Conservation (phyloP, 2,797 vertebrate species). For the Clarias platycephalus region DNA sequence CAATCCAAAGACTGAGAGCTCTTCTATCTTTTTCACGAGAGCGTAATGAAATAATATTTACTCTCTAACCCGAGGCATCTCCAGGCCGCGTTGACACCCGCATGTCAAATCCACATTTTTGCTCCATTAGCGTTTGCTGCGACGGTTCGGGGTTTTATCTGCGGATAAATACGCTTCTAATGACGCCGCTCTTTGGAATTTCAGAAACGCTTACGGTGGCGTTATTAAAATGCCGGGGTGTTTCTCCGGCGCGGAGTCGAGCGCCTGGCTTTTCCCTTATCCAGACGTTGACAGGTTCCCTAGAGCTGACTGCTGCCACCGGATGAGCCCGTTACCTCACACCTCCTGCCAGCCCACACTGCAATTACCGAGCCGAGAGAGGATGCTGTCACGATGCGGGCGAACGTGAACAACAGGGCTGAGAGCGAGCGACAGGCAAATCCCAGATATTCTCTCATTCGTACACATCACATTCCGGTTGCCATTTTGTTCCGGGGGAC, state of each 20-base stretch:
- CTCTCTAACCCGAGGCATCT: constrained; percentile 47
- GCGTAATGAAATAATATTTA: constrained; percentile 52
- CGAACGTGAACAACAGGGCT: constrained; percentile 33
- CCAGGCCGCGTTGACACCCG: neutral
- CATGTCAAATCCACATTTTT: constrained; percentile 12
- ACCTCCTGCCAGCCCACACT: constrained; percentile 69
- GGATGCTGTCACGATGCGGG: constrained; percentile 63
- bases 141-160: constrained; percentile 65
- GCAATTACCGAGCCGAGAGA: constrained; percentile 71
- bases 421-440: constrained; percentile 42
- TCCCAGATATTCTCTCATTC: constrained; percentile 34
- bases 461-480: constrained; percentile 24
- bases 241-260: constrained; percentile 58
- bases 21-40: constrained; percentile 49
- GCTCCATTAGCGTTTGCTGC: constrained; percentile 34
- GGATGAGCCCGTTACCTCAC: constrained; percentile 74
- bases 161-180: constrained; percentile 76
- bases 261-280: constrained; percentile 58
- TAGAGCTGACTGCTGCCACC: constrained; percentile 64
- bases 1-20: constrained; percentile 16
- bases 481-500: neutral
- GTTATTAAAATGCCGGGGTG: constrained; percentile 68
- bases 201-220: constrained; percentile 72
- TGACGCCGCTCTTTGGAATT: constrained; percentile 73
- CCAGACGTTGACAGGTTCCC: constrained; percentile 69